These are phyloP conservation scores for Pithys albifrons DNA, from an alignment of 2,113 vertebrate genomes.

Conservation along the genomic window DNA sequence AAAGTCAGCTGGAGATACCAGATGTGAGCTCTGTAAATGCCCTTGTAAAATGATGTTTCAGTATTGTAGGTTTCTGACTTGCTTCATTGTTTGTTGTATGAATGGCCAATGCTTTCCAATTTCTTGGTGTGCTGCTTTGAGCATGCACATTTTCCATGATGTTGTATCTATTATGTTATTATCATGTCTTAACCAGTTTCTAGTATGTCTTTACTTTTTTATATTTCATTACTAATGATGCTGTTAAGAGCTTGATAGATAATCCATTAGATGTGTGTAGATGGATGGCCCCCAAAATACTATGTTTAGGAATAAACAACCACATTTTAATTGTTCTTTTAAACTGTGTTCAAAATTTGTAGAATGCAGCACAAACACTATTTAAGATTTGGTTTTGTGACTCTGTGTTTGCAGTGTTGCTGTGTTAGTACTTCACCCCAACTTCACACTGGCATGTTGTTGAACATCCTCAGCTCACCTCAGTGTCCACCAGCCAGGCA, in stretches of 20 bases:
- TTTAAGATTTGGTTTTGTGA: background rate
- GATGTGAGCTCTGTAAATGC: background rate
- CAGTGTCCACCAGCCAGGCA: background rate
- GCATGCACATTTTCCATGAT: background rate
- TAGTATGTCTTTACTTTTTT: background rate
- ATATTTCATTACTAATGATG: background rate
- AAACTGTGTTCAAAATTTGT: background rate
- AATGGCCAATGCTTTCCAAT: background rate
- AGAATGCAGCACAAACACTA: background rate
- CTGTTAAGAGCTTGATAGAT: background rate
- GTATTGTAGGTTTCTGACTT: background rate
- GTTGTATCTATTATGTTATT: background rate
- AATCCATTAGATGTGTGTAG: background rate
- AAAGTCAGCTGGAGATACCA: background rate
- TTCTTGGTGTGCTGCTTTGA: background rate
- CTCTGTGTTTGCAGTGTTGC: background rate
- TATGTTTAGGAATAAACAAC: background rate
- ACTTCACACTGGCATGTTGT: rapidly evolving
- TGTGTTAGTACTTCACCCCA: background rate
- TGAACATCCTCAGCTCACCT: background rate
- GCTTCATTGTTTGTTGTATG: background rate
- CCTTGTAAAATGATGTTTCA: background rate
- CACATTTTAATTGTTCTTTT: background rate
- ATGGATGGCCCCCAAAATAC: background rate
- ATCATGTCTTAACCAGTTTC: background rate